These are phyloP conservation scores for Megalops cyprinoides DNA, from an alignment of 2,797 vertebrate species.

Conservation along the genomic window DNA sequence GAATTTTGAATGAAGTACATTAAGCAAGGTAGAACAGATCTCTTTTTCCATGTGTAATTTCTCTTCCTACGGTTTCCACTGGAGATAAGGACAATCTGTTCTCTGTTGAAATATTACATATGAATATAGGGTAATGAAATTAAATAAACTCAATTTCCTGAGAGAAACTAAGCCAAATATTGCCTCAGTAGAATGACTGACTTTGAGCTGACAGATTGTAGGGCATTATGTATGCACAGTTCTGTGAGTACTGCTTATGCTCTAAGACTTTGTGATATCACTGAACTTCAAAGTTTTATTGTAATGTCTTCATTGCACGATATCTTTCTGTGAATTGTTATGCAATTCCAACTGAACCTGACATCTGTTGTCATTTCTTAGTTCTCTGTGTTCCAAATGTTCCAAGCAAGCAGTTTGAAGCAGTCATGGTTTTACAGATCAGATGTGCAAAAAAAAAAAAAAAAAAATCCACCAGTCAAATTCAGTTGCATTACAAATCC, in stretches of 20 bases:
- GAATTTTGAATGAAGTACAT: neutral
- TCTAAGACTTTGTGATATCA: conserved; percentile 24
- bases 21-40: neutral
- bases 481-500: conserved; percentile 31
- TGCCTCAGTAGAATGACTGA: conserved; percentile 26
- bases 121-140: conserved; percentile 40
- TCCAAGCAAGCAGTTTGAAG: neutral
- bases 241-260: conserved; percentile 18
- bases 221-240: conserved; percentile 9
- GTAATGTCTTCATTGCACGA: neutral
- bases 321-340: neutral
- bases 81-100: conserved; percentile 16
- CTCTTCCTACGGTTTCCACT: conserved; percentile 26
- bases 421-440: neutral
- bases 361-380: neutral
- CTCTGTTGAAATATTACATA: conserved; percentile 30
- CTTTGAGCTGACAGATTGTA: neutral
- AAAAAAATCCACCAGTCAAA: conserved; percentile 28
- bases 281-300: conserved; percentile 21
- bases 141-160: conserved; percentile 41
- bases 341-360: conserved; percentile 12
- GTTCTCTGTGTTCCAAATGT: neutral
- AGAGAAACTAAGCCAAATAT: conserved; percentile 28
- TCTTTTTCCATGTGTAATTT: conserved; percentile 24
- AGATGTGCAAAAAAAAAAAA: neutral